Percentiles rank a stretch among this genome's conserved stretches.
phyloP scores from a whole-genome alignment of 2,888 invertebrate species.

The Scotopteryx bipunctaria region DNA sequence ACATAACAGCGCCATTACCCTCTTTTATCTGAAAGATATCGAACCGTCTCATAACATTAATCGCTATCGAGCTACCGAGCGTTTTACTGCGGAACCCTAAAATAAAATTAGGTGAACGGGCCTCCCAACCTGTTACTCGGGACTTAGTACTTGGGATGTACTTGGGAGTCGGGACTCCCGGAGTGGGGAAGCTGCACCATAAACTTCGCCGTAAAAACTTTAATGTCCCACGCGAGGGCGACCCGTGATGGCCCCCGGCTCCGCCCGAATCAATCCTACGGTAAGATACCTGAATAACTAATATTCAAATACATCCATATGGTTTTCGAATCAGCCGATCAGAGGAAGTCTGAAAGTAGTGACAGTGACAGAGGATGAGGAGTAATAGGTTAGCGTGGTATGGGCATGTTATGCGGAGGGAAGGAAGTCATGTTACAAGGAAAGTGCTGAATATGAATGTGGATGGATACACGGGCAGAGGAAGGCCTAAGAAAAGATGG shows the following conservation, averaged over 20 bases:
- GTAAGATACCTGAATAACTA: not conserved
- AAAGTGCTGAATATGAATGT: too few species aligned
- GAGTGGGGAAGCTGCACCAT: conserved; percentile 19
- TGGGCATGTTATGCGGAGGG: too few species aligned
- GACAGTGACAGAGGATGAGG: too few species aligned
- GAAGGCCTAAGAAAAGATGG: too few species aligned
- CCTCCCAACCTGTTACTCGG: conserved; percentile 47
- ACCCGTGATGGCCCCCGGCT: too few species aligned
- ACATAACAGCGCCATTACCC: conserved; percentile 28
- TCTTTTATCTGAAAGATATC: conserved; percentile 26
- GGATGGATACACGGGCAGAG: too few species aligned
- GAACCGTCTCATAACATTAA: conserved; percentile 36
- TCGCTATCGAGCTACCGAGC: conserved; percentile 43
- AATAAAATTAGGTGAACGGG: conserved; percentile 59
- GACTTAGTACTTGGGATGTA: too few species aligned
- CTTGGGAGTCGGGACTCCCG: too few species aligned
- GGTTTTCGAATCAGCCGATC: too few species aligned
- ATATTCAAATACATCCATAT: not conserved
- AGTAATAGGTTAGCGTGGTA: too few species aligned
- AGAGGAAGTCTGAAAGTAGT: too few species aligned
- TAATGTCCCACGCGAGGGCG: conserved; percentile 1
- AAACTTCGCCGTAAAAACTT: conserved; percentile 20
- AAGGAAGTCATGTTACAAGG: too few species aligned
- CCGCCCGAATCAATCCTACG: not conserved
- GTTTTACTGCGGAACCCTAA: conserved; percentile 44